Conservation (phyloP, 1,140 invertebrate species). For the Brachionus rubens region DNA sequence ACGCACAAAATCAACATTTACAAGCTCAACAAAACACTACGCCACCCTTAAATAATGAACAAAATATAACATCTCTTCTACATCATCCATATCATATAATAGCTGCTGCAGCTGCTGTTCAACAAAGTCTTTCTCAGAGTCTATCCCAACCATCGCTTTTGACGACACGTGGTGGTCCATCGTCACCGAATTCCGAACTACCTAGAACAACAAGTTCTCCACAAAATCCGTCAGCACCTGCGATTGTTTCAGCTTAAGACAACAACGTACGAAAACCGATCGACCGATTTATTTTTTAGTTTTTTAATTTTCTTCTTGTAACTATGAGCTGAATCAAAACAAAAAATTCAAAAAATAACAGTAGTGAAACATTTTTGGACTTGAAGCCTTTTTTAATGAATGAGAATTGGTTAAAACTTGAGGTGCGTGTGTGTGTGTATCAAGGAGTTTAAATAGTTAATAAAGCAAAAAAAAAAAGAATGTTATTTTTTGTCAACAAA, state of each 20-base stretch:
- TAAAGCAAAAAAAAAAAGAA: no score
- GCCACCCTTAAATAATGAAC: background rate
- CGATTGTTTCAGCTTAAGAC: background rate
- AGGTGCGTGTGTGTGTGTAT: no score
- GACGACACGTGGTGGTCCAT: background rate
- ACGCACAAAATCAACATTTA: slow-evolving; percentile 8
- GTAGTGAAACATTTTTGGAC: no score
- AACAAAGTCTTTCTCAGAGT: slow-evolving; percentile 16
- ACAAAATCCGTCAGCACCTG: background rate
- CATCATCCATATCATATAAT: slow-evolving; percentile 44
- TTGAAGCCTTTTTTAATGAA: no score
- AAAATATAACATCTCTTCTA: slow-evolving; percentile 19
- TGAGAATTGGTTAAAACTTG: no score
- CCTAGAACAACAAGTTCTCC: background rate
- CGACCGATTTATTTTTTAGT: no score
- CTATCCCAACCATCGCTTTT: background rate
- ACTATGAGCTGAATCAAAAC: no score
- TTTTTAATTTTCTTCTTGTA: no score
- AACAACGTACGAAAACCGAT: no score
- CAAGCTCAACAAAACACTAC: background rate
- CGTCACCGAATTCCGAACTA: background rate
- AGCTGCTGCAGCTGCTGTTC: slow-evolving; percentile 31
- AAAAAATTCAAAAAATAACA: no score
- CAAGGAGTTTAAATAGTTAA: no score
- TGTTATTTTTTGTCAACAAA: no score